Percentiles rank a stretch among this genome's conserved stretches.
These are phyloP conservation scores for Lasiurus cinereus DNA, from an alignment of 2,113 vertebrate genomes.

Conservation along the genomic window DNA sequence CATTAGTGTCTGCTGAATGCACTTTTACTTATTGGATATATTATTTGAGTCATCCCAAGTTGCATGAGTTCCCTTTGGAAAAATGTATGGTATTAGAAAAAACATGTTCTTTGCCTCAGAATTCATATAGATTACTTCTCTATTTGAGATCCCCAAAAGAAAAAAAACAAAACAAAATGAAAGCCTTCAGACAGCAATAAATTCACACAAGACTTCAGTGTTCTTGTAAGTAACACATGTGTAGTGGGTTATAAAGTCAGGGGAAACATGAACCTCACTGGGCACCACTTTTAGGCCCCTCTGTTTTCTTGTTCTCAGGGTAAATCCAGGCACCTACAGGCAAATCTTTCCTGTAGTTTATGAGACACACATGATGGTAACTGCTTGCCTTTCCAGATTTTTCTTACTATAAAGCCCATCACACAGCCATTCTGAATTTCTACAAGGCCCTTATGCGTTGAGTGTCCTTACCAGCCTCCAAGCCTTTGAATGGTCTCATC, in stretches of 20 bases:
- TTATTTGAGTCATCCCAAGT: not conserved
- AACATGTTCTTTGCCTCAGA: not conserved
- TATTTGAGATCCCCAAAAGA: not conserved
- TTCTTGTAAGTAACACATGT: not conserved
- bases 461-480: not conserved
- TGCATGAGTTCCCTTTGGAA: not conserved
- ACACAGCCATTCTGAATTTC: not conserved
- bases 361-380: not conserved
- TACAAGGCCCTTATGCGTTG: not conserved
- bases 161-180: not conserved
- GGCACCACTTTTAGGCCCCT: rapidly evolving
- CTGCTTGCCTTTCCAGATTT: not conserved
- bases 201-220: not conserved
- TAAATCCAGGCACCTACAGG: not conserved
- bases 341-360: not conserved
- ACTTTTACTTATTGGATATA: not conserved
- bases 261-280: not conserved
- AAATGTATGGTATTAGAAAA: not conserved
- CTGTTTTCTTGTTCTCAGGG: not conserved
- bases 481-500: not conserved
- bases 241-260: no score
- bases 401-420: not conserved
- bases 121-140: not conserved
- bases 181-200: not conserved
- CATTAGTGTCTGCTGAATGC: not conserved